Evolutionary conservation across 2,113 vertebrate genomes (phyloP).

Genomic region (Helogale parvula): DNA sequence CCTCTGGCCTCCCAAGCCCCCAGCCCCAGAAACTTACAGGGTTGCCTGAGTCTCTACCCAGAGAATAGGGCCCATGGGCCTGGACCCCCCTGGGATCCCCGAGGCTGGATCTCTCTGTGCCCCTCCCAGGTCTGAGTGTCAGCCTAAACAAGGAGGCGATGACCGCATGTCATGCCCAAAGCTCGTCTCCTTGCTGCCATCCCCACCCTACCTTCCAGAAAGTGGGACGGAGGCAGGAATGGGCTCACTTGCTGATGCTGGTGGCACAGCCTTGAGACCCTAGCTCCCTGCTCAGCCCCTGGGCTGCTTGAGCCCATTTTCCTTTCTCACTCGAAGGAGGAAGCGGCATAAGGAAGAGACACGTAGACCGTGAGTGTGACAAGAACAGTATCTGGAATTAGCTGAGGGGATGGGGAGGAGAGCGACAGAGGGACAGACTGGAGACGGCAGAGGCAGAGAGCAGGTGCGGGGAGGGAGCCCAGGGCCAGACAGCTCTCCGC

Average conservation of each 20-base stretch:
- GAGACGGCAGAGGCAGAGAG: too few species aligned
- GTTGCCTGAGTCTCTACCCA: background rate
- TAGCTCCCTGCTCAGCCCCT: background rate
- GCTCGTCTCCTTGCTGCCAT: background rate
- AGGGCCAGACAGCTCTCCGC: background rate
- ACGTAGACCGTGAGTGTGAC: background rate
- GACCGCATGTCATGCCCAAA: background rate
- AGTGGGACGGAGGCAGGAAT: background rate
- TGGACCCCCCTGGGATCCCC: background rate
- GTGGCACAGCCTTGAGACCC: background rate
- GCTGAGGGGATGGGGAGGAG: background rate
- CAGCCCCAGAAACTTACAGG: accelerated
- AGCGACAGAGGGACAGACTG: background rate
- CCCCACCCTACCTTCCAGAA: background rate
- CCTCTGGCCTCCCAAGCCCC: background rate
- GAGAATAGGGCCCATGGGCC: background rate
- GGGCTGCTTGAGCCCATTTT: background rate
- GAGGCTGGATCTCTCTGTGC: background rate
- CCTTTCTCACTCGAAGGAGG: background rate
- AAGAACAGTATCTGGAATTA: background rate
- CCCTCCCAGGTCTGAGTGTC: background rate
- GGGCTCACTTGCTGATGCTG: background rate
- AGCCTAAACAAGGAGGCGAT: background rate
- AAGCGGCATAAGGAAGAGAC: background rate
- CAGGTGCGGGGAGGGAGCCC: accelerated